phyloP scores from a whole-genome alignment of 30 jellyfish, hydroid and myxozoan genomes.

The Clytia hemisphaerica region DNA sequence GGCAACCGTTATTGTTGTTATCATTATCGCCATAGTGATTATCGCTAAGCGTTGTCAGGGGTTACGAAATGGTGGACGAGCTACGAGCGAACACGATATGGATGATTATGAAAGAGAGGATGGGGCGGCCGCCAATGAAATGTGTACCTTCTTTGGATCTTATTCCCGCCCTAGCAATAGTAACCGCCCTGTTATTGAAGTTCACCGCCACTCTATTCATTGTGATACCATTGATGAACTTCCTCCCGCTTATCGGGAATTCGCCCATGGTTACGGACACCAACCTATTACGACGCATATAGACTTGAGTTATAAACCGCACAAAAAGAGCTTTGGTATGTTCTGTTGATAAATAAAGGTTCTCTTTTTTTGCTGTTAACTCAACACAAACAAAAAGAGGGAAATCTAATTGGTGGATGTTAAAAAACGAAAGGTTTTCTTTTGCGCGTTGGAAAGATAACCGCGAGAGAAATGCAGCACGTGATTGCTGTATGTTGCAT shows the following conservation, averaged over 20 bases:
- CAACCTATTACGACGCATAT: slow-evolving; percentile 95
- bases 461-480: too few relatives aligned
- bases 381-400: too few relatives aligned
- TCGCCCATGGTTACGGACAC: slow-evolving; percentile 53
- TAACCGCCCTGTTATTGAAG: slow-evolving; percentile 62
- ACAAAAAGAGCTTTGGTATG: slow-evolving; percentile 59
- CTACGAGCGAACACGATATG: slow-evolving; percentile 7
- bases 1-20: slow-evolving; percentile 78
- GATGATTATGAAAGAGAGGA: slow-evolving; percentile 47
- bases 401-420: too few relatives aligned
- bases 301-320: slow-evolving; percentile 71
- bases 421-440: too few relatives aligned
- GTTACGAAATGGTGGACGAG: slow-evolving; percentile 20
- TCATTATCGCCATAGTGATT: slow-evolving; percentile 84
- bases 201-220: slow-evolving; percentile 72
- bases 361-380: too few relatives aligned
- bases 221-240: slow-evolving; percentile 67
- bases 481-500: too few relatives aligned
- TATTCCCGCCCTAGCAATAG: slow-evolving; percentile 58
- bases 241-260: slow-evolving; percentile 84
- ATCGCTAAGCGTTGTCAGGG: slow-evolving; percentile 66
- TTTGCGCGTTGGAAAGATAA: too few relatives aligned
- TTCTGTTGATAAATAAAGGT: slow-evolving; percentile 44
- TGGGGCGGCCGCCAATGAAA: slow-evolving; percentile 77
- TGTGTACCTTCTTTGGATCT: slow-evolving; percentile 87